Evolutionary conservation across 1,140 invertebrate species (phyloP).

Genomic region (Sinonovacula constricta): DNA sequence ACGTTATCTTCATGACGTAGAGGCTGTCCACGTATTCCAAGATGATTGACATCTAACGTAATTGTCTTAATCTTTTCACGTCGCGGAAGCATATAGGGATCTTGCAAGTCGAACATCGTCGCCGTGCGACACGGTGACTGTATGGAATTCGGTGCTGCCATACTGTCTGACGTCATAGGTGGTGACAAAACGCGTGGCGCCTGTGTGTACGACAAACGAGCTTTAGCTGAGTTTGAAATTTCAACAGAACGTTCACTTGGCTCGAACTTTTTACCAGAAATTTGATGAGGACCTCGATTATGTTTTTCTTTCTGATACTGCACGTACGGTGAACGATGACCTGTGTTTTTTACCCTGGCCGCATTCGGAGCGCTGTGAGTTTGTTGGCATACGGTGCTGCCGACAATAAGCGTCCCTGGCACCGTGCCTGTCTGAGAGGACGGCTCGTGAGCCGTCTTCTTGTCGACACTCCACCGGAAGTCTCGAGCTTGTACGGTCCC

Average conservation of each 20-base stretch:
- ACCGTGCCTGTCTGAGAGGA: neutral
- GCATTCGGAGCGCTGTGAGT: neutral
- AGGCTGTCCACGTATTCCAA: constrained; percentile 35
- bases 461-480: constrained; percentile 21
- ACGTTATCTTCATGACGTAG: constrained; percentile 24
- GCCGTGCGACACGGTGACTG: constrained; percentile 8
- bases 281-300: neutral
- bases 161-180: constrained; percentile 10
- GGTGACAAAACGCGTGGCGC: too few species aligned
- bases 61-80: constrained; percentile 28
- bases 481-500: constrained; percentile 4
- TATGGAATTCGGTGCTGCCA: neutral
- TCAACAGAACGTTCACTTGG: constrained; percentile 2
- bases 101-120: constrained; percentile 19
- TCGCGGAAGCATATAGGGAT: neutral
- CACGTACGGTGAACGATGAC: constrained; percentile 23
- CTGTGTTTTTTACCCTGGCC: constrained; percentile 6
- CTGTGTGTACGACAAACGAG: constrained; percentile 41
- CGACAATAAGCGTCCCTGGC: constrained; percentile 37
- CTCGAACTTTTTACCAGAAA: constrained; percentile 1
- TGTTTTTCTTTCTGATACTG: constrained; percentile 39
- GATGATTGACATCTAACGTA: constrained; percentile 40
- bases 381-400: constrained; percentile 27
- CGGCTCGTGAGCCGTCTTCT: neutral
- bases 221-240: neutral